A percentile compares a stretch with the other conserved stretches of the same genome.
phyloP scores from a whole-genome alignment of 1,140 invertebrate species.

The Riptortus pedestris region DNA sequence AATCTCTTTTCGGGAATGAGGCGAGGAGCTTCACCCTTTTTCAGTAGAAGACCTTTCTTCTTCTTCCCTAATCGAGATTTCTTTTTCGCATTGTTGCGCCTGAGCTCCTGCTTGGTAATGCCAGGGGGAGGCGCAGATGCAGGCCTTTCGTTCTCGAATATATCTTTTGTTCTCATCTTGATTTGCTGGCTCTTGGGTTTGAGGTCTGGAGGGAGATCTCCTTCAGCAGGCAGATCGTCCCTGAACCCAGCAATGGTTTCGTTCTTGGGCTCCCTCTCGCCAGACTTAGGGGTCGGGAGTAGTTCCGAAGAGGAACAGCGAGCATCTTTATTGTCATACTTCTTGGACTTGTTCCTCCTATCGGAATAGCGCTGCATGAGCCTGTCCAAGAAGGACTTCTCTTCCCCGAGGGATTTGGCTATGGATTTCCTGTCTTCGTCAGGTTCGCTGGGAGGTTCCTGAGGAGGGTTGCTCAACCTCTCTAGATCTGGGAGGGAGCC shows the following conservation, averaged over 20 bases:
- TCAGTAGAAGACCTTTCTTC: constrained; percentile 1
- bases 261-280: neutral
- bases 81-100: constrained; percentile 42
- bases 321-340: neutral
- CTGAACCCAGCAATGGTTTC: constrained; percentile 3
- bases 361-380: constrained; percentile 35
- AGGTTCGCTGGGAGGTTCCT: constrained; percentile 23
- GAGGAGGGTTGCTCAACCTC: constrained; percentile 50
- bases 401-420: constrained; percentile 33
- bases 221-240: constrained; percentile 8
- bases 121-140: constrained; percentile 46
- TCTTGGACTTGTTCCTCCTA: constrained; percentile 37
- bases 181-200: constrained; percentile 4
- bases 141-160: constrained; percentile 62
- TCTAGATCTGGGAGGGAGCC: constrained; percentile 66
- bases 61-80: constrained; percentile 32
- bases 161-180: constrained; percentile 33
- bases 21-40: constrained; percentile 11
- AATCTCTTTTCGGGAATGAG: constrained; percentile 34
- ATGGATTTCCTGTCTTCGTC: constrained; percentile 45
- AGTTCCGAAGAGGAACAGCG: neutral
- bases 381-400: constrained; percentile 44
- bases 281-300: neutral
- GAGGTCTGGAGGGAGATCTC: neutral
- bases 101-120: constrained; percentile 32